Evolutionary conservation across 2,888 invertebrate genomes (phyloP).

Genomic region (Trichogramma evanescens): DNA sequence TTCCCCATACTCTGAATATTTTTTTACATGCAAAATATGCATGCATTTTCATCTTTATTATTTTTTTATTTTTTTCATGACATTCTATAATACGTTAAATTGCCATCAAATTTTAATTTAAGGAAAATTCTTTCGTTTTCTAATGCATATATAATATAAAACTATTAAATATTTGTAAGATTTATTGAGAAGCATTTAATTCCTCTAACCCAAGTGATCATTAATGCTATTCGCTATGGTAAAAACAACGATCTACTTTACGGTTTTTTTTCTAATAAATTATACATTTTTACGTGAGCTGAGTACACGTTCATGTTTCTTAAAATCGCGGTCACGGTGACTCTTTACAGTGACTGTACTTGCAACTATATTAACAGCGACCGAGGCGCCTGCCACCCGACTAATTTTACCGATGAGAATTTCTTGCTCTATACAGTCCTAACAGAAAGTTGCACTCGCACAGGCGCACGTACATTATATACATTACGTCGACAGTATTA

Average conservation of each 20-base stretch:
- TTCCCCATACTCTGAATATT: neutral
- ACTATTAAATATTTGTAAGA: too few species aligned
- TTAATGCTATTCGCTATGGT: too few species aligned
- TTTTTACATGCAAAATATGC: slow-evolving; percentile 2
- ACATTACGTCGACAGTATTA: slow-evolving; percentile 9
- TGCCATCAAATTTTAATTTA: too few species aligned
- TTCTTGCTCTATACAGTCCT: slow-evolving; percentile 25
- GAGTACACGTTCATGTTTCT: slow-evolving; percentile 13
- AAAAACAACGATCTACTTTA: too few species aligned
- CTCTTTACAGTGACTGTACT: slow-evolving; percentile 36
- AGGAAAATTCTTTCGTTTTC: too few species aligned
- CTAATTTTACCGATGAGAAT: slow-evolving; percentile 45
- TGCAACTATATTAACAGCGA: neutral
- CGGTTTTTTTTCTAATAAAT: too few species aligned
- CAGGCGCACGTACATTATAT: slow-evolving; percentile 26
- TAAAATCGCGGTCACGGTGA: slow-evolving; percentile 40
- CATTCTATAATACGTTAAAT: too few species aligned
- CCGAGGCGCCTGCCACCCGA: slow-evolving; percentile 17
- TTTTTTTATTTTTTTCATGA: too few species aligned
- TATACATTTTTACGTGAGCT: slow-evolving; percentile 8
- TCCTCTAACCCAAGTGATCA: too few species aligned
- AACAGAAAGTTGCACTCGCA: neutral
- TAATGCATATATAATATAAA: too few species aligned
- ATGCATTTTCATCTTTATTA: too few species aligned
- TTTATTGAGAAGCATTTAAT: too few species aligned